Evolutionary conservation across 2,113 vertebrate species (phyloP), one percentile per base, ranked within the genome.

Genomic region (Phrynosoma blainvillii): DNA sequence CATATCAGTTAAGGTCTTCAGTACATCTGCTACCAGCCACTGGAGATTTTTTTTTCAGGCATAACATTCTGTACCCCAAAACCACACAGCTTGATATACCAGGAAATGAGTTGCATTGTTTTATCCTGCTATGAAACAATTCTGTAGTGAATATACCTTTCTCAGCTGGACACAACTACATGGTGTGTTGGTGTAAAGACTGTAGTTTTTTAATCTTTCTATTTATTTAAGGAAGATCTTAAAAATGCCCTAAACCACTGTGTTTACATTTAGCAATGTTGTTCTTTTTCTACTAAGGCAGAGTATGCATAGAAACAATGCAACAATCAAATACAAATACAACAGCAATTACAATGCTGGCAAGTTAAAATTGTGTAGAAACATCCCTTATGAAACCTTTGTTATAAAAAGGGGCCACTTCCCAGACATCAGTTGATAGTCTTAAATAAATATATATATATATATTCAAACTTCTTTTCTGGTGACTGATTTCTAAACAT

Each of bases 11-110:
- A 91, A 95, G 92, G 94, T 89, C 93, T 95, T 95, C 94, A 95
- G 92, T 93, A 84, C 87, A 92, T 94, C 94, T 94, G 91, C 92
- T 95, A 91, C 95, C 91, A 94, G 93, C 88, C 93, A 95, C 68
- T 88, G 94, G 93, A 92, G 93, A 91, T 95, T 91, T 96, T 92
- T 65, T 91, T 96, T 92, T 93, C 80, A 96, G 95, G 90, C 91
- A 90, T 95, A 93, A 85, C 96, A 93, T 96, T 96, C 90, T 96
- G 82, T 97, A 94, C 95, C 89, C 93, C 93, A 95, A 98, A 98
- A 96, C 96, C 96, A 97, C 96, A 90, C 93, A 94, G 95, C 95
- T 96, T 97, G 97, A 92, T 95, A 96, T 96, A 95, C 90, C 91
- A 96, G 91, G 88, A 95, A 93, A 93, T 94, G 87, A 92, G 91